Percentiles rank a stretch among this genome's conserved stretches.
Conservation (phyloP, 2,888 invertebrate species). For the Lissocephala sabroskyi region DNA sequence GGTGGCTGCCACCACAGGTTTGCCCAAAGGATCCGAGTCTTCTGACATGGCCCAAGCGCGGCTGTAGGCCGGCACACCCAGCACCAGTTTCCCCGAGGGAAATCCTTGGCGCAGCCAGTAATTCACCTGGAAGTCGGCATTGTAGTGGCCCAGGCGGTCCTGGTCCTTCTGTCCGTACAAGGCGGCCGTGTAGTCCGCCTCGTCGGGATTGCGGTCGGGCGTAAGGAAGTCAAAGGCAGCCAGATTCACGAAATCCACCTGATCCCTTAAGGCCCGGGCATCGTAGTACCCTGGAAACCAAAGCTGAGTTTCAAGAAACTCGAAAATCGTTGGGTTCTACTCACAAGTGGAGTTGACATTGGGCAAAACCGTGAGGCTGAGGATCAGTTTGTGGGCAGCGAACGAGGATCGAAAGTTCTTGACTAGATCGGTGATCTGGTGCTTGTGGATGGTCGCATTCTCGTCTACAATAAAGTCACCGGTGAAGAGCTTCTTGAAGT, state of each 20-base stretch:
- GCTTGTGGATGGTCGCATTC: conserved; percentile 82
- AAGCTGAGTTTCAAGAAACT: too few relatives aligned
- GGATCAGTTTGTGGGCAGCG: conserved; percentile 77
- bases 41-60: conserved; percentile 85
- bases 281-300: too few relatives aligned
- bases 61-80: conserved; percentile 82
- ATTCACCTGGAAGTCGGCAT: conserved; percentile 78
- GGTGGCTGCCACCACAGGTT: conserved; percentile 79
- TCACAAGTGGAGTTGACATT: conserved; percentile 84
- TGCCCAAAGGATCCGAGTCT: conserved; percentile 83
- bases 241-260: conserved; percentile 82
- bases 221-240: conserved; percentile 86
- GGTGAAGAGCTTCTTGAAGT: conserved; percentile 82
- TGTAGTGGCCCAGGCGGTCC: conserved; percentile 76
- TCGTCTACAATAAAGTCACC: conserved; percentile 82
- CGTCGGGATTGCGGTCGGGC: conserved; percentile 82
- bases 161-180: conserved; percentile 81
- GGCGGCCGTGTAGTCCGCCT: conserved; percentile 84
- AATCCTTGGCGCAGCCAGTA: conserved; percentile 77
- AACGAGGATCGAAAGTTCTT: conserved; percentile 81
- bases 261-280: too few relatives aligned
- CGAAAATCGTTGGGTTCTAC: conserved; percentile 48
- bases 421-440: conserved; percentile 83
- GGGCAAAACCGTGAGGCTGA: conserved; percentile 81
- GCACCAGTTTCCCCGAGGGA: conserved; percentile 79